phyloP scores from a whole-genome alignment of 2,797 vertebrate species.

The Chloroceryle inda region DNA sequence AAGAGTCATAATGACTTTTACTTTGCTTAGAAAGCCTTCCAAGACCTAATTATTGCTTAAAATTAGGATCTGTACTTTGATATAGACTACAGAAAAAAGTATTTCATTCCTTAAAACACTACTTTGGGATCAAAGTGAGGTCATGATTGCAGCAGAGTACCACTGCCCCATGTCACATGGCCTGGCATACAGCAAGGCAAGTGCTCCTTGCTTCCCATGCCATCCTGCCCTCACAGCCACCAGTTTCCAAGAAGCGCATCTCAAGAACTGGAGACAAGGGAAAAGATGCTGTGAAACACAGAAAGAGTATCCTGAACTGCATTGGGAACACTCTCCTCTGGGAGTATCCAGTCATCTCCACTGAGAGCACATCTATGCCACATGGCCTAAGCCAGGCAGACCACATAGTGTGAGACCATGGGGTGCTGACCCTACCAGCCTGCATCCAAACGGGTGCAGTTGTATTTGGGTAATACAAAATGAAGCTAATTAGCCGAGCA shows the following conservation, averaged over 20 bases:
- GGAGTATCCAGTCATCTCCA: neutral
- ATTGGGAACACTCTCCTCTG: neutral
- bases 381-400: neutral
- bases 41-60: neutral
- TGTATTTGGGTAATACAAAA: too few species aligned
- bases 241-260: neutral
- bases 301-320: neutral
- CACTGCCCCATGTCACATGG: accelerated
- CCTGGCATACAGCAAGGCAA: accelerated
- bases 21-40: neutral
- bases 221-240: neutral
- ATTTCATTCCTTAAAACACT: neutral
- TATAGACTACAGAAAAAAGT: neutral
- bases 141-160: neutral
- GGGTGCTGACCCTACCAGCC: neutral
- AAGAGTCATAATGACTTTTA: neutral
- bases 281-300: neutral
- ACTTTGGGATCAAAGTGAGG: neutral
- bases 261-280: neutral
- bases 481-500: neutral
- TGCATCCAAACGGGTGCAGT: accelerated
- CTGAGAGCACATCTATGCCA: neutral
- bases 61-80: neutral
- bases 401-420: accelerated
- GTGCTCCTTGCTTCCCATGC: neutral